A percentile compares a stretch with the other conserved stretches of the same genome.
These are phyloP conservation scores for Samia ricini DNA, from an alignment of 1,140 invertebrate species.

Conservation along the genomic window DNA sequence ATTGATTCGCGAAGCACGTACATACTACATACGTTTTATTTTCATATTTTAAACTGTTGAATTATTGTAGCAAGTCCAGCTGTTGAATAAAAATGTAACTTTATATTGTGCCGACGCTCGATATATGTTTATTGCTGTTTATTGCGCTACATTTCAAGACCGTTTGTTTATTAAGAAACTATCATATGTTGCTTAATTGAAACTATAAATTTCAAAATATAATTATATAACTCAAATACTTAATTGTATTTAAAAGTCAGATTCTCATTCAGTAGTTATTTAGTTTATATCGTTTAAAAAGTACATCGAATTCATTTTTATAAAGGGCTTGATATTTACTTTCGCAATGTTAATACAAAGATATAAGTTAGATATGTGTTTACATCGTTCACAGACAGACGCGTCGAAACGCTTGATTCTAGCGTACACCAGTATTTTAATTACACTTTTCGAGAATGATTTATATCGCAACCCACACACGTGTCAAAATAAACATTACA, in stretches of 20 bases:
- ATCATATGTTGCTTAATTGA: not conserved
- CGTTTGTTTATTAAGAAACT: not conserved
- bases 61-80: not conserved
- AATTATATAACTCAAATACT: no score
- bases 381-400: constrained; percentile 33
- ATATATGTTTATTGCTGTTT: not conserved
- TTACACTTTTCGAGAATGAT: constrained; percentile 76
- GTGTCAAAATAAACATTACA: constrained; percentile 49
- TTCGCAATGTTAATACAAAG: constrained; percentile 6
- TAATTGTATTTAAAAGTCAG: no score
- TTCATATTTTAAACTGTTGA: constrained; percentile 1
- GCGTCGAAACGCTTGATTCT: constrained; percentile 71
- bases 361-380: constrained; percentile 20
- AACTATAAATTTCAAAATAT: no score
- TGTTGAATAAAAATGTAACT: not conserved
- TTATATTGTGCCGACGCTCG: not conserved
- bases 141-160: not conserved
- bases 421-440: constrained; percentile 75
- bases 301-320: not conserved
- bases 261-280: not conserved
- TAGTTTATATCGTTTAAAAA: not conserved
- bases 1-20: constrained; percentile 18
- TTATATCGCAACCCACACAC: constrained; percentile 60
- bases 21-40: not conserved
- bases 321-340: constrained; percentile 8